Conservation (phyloP, 2,113 vertebrate genomes). For the Lanius collurio region DNA sequence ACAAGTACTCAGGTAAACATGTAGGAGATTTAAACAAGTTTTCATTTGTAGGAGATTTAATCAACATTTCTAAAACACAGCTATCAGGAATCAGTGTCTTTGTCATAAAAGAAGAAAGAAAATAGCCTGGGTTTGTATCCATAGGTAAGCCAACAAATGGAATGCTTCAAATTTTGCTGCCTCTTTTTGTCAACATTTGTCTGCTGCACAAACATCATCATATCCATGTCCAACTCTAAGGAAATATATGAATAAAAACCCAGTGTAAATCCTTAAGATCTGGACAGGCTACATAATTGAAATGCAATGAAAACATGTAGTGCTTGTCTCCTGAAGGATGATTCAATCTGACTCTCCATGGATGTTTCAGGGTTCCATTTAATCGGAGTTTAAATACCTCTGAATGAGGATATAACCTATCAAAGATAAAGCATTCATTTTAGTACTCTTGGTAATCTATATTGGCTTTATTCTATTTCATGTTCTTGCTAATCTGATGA, state of each 20-base stretch:
- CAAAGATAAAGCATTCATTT: neutral
- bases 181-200: neutral
- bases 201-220: neutral
- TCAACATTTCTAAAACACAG: neutral
- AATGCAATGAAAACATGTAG: constrained; percentile 33
- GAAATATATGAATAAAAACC: neutral
- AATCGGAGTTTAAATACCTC: constrained; percentile 22
- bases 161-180: neutral
- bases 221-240: neutral
- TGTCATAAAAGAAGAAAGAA: neutral
- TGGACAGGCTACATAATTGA: constrained; percentile 13
- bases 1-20: neutral
- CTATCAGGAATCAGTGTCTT: neutral
- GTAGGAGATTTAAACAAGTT: neutral
- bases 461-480: neutral
- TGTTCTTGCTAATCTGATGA: neutral
- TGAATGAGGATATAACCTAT: neutral
- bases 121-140: neutral
- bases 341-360: neutral
- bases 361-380: constrained; percentile 2
- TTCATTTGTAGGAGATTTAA: neutral
- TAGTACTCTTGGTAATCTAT: neutral
- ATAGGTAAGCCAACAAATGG: neutral
- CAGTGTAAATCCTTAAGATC: constrained; percentile 16
- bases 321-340: neutral